Conservation (phyloP, 2,113 vertebrate genomes). For the Coryphaenoides rupestris region DNA sequence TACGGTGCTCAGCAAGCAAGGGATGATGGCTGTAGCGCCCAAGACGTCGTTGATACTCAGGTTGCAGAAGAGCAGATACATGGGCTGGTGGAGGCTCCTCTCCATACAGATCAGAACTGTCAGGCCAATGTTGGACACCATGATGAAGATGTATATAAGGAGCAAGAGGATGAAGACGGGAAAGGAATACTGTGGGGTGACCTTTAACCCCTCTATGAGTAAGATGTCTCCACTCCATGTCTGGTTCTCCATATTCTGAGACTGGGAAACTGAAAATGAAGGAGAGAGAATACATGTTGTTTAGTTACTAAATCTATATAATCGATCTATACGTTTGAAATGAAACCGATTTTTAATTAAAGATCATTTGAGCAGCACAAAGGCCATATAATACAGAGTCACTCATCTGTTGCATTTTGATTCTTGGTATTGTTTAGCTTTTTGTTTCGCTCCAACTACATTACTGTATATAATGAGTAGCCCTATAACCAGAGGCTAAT, state of each 20-base stretch:
- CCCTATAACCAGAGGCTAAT: too few relatives aligned
- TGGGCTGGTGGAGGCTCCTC: conserved; percentile 60
- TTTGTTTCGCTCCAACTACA: too few relatives aligned
- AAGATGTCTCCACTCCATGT: conserved; percentile 25
- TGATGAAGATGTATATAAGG: conserved; percentile 46
- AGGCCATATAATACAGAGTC: too few relatives aligned
- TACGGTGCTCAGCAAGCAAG: conserved; percentile 43
- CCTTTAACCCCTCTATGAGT: conserved; percentile 46
- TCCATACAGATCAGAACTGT: conserved; percentile 42
- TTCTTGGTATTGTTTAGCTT: too few relatives aligned
- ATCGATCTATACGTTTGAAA: too few relatives aligned
- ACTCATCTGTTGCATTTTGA: too few relatives aligned
- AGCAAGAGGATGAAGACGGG: conserved; percentile 43
- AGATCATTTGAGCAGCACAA: too few relatives aligned
- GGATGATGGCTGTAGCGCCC: conserved; percentile 39
- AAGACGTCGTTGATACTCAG: conserved; percentile 55
- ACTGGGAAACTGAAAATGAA: too few relatives aligned
- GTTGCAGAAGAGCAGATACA: conserved; percentile 69
- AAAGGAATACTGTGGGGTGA: conserved; percentile 19
- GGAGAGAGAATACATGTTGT: too few relatives aligned
- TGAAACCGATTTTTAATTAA: too few relatives aligned
- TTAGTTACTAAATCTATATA: too few relatives aligned
- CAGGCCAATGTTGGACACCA: conserved; percentile 48
- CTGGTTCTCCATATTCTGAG: conserved; percentile 50
- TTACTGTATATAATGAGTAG: too few relatives aligned